Percentiles rank a stretch among this genome's conserved stretches.
Evolutionary conservation across 2,888 invertebrate genomes (phyloP).

Genomic region (Phalera bucephala): DNA sequence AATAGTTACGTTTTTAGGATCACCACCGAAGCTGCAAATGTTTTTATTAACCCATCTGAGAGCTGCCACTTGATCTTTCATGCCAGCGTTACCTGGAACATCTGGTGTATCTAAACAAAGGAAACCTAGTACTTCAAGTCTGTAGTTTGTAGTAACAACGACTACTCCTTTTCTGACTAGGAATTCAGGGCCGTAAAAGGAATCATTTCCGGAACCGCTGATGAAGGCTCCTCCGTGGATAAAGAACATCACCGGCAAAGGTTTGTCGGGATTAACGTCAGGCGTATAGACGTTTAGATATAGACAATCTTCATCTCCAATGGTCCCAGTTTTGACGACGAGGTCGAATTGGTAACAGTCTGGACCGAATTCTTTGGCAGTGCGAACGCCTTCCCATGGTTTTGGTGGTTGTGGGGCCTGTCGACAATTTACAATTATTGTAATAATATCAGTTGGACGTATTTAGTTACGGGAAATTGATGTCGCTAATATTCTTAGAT

Average conservation of each 20-base stretch:
- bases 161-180: slow-evolving; percentile 47
- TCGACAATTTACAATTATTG: no score
- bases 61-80: slow-evolving; percentile 58
- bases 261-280: slow-evolving; percentile 25
- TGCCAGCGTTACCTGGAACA: slow-evolving; percentile 55
- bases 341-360: slow-evolving; percentile 43
- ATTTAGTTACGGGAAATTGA: no score
- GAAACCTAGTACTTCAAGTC: slow-evolving; percentile 53
- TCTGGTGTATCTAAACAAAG: slow-evolving; percentile 49
- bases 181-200: slow-evolving; percentile 50
- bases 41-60: slow-evolving; percentile 49
- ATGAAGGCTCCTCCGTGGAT: slow-evolving; percentile 54
- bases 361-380: slow-evolving; percentile 44
- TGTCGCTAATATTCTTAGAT: no score
- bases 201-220: slow-evolving; percentile 47
- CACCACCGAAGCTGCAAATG: slow-evolving; percentile 46
- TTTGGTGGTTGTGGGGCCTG: slow-evolving; percentile 44
- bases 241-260: slow-evolving; percentile 53
- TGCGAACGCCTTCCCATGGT: slow-evolving; percentile 51
- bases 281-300: slow-evolving; percentile 60
- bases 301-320: slow-evolving; percentile 56
- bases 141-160: slow-evolving; percentile 57
- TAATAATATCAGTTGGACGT: no score
- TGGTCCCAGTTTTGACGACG: slow-evolving; percentile 6
- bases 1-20: slow-evolving; percentile 44